Percentiles rank a stretch among this genome's conserved stretches.
Conservation (phyloP, 37 sponge, comb jelly and placozoan genomes). For the Crambe crambe region DNA sequence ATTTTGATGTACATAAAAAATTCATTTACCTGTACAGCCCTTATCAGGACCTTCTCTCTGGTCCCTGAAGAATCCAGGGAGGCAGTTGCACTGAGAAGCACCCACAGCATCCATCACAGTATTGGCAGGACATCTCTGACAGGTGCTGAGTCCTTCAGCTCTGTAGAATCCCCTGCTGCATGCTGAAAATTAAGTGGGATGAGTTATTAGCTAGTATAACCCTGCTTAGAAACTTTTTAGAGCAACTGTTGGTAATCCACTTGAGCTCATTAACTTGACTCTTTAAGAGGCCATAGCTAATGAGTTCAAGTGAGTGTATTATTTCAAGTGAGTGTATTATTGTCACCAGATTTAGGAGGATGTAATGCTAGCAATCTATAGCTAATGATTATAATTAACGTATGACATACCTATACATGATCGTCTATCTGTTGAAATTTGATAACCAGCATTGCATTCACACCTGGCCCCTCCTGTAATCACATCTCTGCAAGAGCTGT, state of each 20-base stretch:
- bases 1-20: no score
- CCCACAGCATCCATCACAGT: background rate
- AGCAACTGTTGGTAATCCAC: no score
- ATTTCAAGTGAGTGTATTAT: no score
- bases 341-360: no score
- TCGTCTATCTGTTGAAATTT: background rate
- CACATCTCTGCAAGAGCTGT: background rate
- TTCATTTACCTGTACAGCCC: conserved; percentile 17
- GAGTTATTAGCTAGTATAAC: no score
- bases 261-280: no score
- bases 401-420: background rate
- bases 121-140: background rate
- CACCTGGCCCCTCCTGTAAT: background rate
- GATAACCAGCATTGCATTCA: background rate
- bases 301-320: no score
- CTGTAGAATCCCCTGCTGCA: background rate
- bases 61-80: background rate
- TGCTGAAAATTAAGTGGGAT: no score
- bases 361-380: background rate
- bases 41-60: background rate
- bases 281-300: no score
- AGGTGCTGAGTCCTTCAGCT: background rate
- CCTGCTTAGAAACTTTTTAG: no score
- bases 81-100: background rate
- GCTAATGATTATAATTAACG: background rate